Evolutionary conservation across 1,140 invertebrate genomes (phyloP).

Genomic region (Danaus melanippus): DNA sequence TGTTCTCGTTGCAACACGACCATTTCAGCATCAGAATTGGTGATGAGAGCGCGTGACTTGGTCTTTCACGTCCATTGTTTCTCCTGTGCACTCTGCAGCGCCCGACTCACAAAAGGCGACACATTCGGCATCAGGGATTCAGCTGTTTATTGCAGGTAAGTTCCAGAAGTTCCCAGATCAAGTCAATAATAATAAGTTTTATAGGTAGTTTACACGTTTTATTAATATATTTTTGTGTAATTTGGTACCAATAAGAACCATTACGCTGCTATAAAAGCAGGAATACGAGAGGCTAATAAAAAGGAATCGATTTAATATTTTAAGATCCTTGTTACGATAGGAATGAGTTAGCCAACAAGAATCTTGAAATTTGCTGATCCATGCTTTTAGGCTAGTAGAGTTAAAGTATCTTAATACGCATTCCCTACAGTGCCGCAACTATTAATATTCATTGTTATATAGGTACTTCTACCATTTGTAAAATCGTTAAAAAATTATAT

Average conservation of each 20-base stretch:
- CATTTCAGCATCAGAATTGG: conserved; percentile 94
- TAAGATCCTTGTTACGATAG: too few species aligned
- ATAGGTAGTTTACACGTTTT: neutral
- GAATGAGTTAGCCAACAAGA: too few species aligned
- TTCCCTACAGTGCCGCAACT: too few species aligned
- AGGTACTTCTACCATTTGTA: too few species aligned
- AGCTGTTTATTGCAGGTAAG: conserved; percentile 81
- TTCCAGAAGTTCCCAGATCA: neutral
- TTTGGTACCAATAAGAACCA: neutral
- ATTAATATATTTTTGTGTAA: conserved; percentile 3
- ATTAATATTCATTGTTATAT: too few species aligned
- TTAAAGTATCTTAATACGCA: too few species aligned
- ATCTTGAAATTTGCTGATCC: too few species aligned
- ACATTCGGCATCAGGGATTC: conserved; percentile 93
- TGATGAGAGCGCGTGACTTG: conserved; percentile 93
- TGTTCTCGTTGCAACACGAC: conserved; percentile 91
- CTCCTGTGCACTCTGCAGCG: conserved; percentile 92
- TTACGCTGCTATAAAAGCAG: conserved; percentile 3
- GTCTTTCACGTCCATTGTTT: conserved; percentile 97
- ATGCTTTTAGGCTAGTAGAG: too few species aligned
- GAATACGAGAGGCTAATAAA: neutral
- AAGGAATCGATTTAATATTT: too few species aligned
- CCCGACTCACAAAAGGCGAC: conserved; percentile 89
- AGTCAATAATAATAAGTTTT: neutral
- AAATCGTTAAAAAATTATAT: too few species aligned